Percentiles rank a stretch among this genome's conserved stretches.
Conservation (phyloP, 2,797 vertebrate species). For the Diplodus sargus region DNA sequence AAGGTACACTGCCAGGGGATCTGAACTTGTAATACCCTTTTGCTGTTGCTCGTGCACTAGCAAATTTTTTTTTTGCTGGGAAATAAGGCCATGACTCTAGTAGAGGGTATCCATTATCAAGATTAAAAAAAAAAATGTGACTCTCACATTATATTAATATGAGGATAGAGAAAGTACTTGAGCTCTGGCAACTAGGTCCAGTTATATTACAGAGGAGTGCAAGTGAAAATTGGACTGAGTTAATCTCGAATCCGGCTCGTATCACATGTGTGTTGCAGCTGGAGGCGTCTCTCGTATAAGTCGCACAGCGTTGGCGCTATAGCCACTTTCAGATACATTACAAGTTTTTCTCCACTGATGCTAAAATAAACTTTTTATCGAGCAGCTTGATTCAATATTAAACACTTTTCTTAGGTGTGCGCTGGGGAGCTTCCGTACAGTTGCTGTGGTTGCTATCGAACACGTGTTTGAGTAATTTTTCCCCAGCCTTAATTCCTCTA, state of each 20-base stretch:
- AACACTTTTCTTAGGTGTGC: slow-evolving; percentile 17
- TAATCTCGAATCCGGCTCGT: slow-evolving; percentile 39
- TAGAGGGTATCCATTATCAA: slow-evolving; percentile 46
- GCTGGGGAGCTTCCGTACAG: slow-evolving; percentile 24
- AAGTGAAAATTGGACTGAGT: slow-evolving; percentile 31
- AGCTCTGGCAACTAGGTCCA: slow-evolving; percentile 14
- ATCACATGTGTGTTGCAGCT: slow-evolving; percentile 41
- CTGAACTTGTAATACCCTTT: slow-evolving; percentile 78
- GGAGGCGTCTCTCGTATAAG: slow-evolving; percentile 46
- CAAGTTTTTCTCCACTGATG: slow-evolving; percentile 37
- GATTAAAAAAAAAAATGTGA: slow-evolving; percentile 25
- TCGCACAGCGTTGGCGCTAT: slow-evolving; percentile 10
- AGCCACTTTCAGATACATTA: slow-evolving; percentile 12
- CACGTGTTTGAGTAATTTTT: slow-evolving; percentile 52
- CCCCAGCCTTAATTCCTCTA: slow-evolving; percentile 61
- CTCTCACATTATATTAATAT: slow-evolving; percentile 21
- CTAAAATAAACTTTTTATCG: slow-evolving; percentile 39
- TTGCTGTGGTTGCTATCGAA: slow-evolving; percentile 41
- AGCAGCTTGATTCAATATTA: slow-evolving; percentile 32
- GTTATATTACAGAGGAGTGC: slow-evolving; percentile 22
- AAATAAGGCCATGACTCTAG: slow-evolving; percentile 41
- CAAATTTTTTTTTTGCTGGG: slow-evolving; percentile 46
- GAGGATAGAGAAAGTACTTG: slow-evolving; percentile 16
- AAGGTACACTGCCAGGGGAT: slow-evolving; percentile 76
- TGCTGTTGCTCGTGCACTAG: slow-evolving; percentile 56